Base-by-base conservation (phyloP, 2,888 invertebrate genomes). In the Rhogogaster chlorosoma region DNA sequence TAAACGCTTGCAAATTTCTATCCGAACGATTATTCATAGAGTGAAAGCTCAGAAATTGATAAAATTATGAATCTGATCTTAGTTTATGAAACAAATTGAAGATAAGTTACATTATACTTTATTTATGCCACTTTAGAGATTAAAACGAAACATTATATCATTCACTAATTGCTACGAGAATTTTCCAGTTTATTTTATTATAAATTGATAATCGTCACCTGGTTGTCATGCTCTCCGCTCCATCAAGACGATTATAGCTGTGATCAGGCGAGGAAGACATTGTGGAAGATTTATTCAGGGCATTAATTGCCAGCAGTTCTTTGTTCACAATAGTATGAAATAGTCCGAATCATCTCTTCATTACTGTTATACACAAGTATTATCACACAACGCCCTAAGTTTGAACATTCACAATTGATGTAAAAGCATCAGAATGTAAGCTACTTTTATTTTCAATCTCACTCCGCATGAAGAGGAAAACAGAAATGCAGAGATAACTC, bases 261-360 rank as follows among this genome's bases (percentile, higher is more conserved):
- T 85, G 85, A 15, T 85, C 85, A 18, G 85, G 83, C 0, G 85
- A 85, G 7, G 85, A 85, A 75, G 85, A 83, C 85, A 85, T 85
- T 29, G 38, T 83, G 15, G 29, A 49, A 42, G 82, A 71, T 82
- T 49, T 42, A 32, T 45, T 83, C 83, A 83, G 29, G 6, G 18
- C n/a, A 49, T 67, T 49, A 49, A 70, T 61, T 57, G 32, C 6
- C 38, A 42, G 36, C 36, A 83, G 32, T 83, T 70, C 83, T 80
- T 83, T 64, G 83, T 83, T 45, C 61, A 70, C 70, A 49, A 22
- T 67, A 45, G 42, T 42, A 38, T 26, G 10, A 7, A 45, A 36
- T 83, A 45, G 64, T 70, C 22, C 67, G 83, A 64, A 49, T 67
- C 83, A 45, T 67, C 18, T 83, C 70, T 83, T 67, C 18, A 67